Base-by-base conservation (phyloP, 2,113 vertebrate species). In the Oplegnathus fasciatus region DNA sequence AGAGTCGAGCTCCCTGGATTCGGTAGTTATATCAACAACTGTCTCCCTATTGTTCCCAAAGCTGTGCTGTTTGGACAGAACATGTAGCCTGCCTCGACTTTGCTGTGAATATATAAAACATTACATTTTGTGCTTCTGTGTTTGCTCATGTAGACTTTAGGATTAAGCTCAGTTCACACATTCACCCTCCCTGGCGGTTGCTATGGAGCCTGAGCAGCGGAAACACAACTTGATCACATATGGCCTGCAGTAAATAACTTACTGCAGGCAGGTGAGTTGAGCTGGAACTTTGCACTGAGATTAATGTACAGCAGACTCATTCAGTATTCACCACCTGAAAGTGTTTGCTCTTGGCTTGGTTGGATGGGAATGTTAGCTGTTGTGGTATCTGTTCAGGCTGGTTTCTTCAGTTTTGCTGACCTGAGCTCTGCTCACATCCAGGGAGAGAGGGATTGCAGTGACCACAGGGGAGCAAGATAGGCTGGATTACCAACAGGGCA, bases 211-310 rank as follows among this genome's bases (percentile, higher is more conserved):
- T 17, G 13, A 37, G 83, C 76, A 60, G 80, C 69, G 66, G 70
- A 75, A 78, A 76, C 64, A 75, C 2, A 52, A 42, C 82, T 34
- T 46, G 14, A 30, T 67, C 70, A 48, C 58, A 73, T 40, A 69
- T 67, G 67, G 24, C 81, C 26, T 13, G 75, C 68, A 85, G 84
- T 85, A 85, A 88, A 90, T 82, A 73, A 69, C 66, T 46, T 60
- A 30, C 28, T 68, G 34, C n/a, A 62, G 48, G 40, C 62, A 83
- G 75, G 60, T 76, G 72, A 75, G 76, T 52, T 61, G 55, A 76
- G 64, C 74, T 68, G n/a, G 24, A 68, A 80, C 32, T 75, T 64
- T 83, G 40, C 28, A 61, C 58, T 37, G 37, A 46, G 64, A 9
- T 73, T 67, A 66, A 72, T 57, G 89, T 80, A 60, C 70, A 84